These are phyloP conservation scores for Drosophila fulvimacula DNA, from an alignment of 2,888 invertebrate genomes.

Conservation along the genomic window DNA sequence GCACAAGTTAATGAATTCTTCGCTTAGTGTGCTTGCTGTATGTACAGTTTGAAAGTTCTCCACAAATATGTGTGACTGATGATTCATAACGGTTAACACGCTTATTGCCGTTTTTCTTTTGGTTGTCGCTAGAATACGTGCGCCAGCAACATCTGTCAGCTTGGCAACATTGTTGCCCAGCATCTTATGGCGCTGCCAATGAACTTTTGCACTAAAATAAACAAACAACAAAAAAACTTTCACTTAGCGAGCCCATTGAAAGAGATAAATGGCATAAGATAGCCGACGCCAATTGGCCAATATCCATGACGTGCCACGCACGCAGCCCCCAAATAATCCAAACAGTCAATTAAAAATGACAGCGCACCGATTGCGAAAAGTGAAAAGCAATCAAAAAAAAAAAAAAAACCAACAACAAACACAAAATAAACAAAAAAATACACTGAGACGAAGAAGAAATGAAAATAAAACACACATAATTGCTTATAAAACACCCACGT, in stretches of 20 bases:
- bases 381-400: constrained; percentile 44
- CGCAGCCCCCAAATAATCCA: constrained; percentile 45
- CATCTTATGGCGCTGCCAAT: constrained; percentile 47
- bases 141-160: constrained; percentile 7
- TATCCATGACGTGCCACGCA: constrained; percentile 62
- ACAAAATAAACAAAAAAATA: constrained; percentile 13
- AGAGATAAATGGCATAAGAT: constrained; percentile 61
- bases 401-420: constrained; percentile 22
- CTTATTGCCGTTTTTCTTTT: constrained; percentile 28
- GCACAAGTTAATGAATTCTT: constrained; percentile 45
- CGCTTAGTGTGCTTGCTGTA: constrained; percentile 24
- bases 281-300: constrained; percentile 57
- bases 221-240: constrained; percentile 49
- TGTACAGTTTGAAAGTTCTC: constrained; percentile 36
- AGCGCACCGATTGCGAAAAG: constrained; percentile 45
- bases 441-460: constrained; percentile 3
- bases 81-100: constrained; percentile 52
- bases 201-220: constrained; percentile 44
- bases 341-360: constrained; percentile 59
- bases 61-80: constrained; percentile 19
- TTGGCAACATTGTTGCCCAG: constrained; percentile 10
- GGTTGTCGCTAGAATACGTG: constrained; percentile 16
- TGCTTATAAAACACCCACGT: constrained; percentile 42
- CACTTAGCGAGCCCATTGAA: constrained; percentile 49
- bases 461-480: constrained; percentile 36